Evolutionary conservation across 1,140 invertebrate genomes (phyloP).

Genomic region (Pseudoatta argentina): DNA sequence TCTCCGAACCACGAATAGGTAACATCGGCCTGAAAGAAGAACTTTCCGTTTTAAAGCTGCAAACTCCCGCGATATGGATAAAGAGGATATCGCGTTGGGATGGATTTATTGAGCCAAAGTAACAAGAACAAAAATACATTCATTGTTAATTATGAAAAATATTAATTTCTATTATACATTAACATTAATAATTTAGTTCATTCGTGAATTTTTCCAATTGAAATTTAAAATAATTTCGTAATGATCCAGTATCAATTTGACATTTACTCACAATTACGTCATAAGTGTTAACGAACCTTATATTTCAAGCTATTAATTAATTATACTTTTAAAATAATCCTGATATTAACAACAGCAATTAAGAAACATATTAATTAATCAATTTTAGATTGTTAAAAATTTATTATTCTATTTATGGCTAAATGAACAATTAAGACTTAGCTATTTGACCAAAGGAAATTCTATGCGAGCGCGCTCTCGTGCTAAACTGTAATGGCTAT

Average conservation of each 20-base stretch:
- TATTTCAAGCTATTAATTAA: neutral
- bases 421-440: constrained; percentile 6
- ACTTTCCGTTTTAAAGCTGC: constrained; percentile 66
- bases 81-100: constrained; percentile 61
- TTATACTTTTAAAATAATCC: neutral
- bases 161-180: neutral
- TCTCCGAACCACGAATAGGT: constrained; percentile 62
- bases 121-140: constrained; percentile 11
- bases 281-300: neutral
- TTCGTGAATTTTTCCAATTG: neutral
- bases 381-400: constrained; percentile 9
- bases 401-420: constrained; percentile 7
- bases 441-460: constrained; percentile 9
- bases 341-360: neutral
- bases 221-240: neutral
- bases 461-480: constrained; percentile 27
- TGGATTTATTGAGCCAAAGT: constrained; percentile 41
- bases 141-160: constrained; percentile 20
- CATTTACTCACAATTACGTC: neutral
- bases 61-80: constrained; percentile 57
- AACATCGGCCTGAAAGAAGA: constrained; percentile 63
- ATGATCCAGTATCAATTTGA: neutral
- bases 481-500: constrained; percentile 55
- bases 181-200: neutral
- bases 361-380: neutral